Conservation (phyloP, 2,888 invertebrate species). For the Drosophila suboccidentalis region DNA sequence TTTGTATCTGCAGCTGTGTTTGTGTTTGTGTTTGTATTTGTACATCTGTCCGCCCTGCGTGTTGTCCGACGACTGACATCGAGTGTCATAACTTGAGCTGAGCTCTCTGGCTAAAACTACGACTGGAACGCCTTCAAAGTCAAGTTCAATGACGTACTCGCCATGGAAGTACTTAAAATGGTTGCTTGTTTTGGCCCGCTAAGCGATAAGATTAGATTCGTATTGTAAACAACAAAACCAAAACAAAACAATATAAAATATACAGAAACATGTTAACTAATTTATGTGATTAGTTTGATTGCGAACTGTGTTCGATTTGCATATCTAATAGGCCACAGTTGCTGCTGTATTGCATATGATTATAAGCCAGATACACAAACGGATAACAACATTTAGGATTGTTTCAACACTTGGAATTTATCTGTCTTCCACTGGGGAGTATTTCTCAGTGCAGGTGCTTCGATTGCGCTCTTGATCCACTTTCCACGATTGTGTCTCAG, state of each 20-base stretch:
- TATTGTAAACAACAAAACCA: slow-evolving; percentile 42
- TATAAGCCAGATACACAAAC: slow-evolving; percentile 31
- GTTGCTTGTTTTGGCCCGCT: slow-evolving; percentile 49
- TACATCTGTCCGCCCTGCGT: slow-evolving; percentile 53
- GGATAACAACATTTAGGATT: slow-evolving; percentile 21
- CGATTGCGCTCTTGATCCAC: slow-evolving; percentile 39
- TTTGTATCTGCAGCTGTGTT: slow-evolving; percentile 19
- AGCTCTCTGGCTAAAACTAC: slow-evolving; percentile 43
- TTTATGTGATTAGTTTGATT: slow-evolving; percentile 71
- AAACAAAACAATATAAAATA: slow-evolving; percentile 16
- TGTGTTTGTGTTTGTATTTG: slow-evolving; percentile 30
- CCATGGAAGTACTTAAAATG: slow-evolving; percentile 63
- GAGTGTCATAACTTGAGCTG: slow-evolving; percentile 64
- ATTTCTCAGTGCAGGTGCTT: slow-evolving; percentile 5
- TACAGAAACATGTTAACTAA: slow-evolving; percentile 64
- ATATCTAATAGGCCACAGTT: slow-evolving; percentile 74
- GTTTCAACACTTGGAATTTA: slow-evolving; percentile 26
- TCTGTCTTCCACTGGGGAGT: background rate
- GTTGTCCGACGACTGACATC: slow-evolving; percentile 55
- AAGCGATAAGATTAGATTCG: slow-evolving; percentile 66
- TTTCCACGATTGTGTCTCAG: slow-evolving; percentile 29
- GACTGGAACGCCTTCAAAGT: slow-evolving; percentile 79
- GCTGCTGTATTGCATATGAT: slow-evolving; percentile 57
- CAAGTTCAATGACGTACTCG: slow-evolving; percentile 77
- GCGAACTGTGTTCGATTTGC: slow-evolving; percentile 69